Base-by-base conservation (phyloP, 2,113 vertebrate genomes). In the Plectropomus leopardus region DNA sequence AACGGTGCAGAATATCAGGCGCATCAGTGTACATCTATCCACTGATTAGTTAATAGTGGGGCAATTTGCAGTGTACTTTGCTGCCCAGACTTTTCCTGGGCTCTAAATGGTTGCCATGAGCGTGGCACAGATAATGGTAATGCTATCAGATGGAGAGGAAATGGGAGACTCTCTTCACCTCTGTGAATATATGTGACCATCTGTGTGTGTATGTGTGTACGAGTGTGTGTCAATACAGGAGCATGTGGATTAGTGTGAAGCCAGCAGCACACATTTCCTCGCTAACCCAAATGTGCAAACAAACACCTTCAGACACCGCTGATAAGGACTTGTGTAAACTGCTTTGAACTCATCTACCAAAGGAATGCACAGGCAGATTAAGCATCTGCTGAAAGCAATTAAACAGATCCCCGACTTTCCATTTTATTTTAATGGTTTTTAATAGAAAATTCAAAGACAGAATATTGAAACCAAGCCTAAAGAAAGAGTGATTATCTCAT, bases 31-130 rank as follows among this genome's bases (percentile, higher is more conserved):
- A 73, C 48, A 71, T 88, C 90, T 58, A 70, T 64, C 68, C 73
- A 72, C 65, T 88, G 86, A 92, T 93, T 89, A 85, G 88, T 88
- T 92, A 92, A 93, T 89, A 92, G 88, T 82, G 74, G 84, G 67
- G 78, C 87, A 84, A 93, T 92, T 93, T 91, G 60, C 79, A 51
- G 73, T 66, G 81, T 82, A 70, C 75, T 86, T 72, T 84, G 57
- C 83, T 59, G 69, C 34, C 80, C 59, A 48, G 69, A 72, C 83
- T 77, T 77, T 86, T 89, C 76, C 84, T 82, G 67, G 70, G 55
- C 66, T 84, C 84, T 77, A 88, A 93, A 88, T 92, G 80, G 85
- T 82, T 59, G 67, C 81, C 70, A 81, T 47, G 82, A 89, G 70
- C 81, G 69, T 64, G 77, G 67, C 80, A 88, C 84, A 83, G 90